Conservation (phyloP, 2,113 vertebrate genomes). For the Ophiodon elongatus region DNA sequence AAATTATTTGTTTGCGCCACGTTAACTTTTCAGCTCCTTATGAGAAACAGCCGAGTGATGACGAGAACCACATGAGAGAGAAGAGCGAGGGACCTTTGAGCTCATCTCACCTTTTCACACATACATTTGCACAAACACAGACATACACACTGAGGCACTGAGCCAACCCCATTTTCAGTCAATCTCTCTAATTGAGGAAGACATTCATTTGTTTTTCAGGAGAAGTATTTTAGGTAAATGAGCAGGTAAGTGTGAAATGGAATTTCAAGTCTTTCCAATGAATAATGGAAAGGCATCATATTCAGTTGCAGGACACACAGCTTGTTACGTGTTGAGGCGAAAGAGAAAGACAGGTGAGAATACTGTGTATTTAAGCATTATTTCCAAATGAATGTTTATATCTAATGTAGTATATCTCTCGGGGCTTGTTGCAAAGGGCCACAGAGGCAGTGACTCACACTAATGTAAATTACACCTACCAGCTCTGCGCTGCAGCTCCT, state of each 20-base stretch:
- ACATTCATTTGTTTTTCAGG: constrained; percentile 39
- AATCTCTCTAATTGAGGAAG: constrained; percentile 36
- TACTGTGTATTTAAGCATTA: constrained; percentile 26
- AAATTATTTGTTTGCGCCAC: constrained; percentile 25
- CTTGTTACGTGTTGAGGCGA: neutral
- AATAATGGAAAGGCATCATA: constrained; percentile 57
- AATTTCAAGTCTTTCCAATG: constrained; percentile 48
- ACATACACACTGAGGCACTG: neutral
- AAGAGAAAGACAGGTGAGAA: constrained; percentile 9
- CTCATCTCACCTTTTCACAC: constrained; percentile 20
- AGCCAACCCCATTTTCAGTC: constrained; percentile 31
- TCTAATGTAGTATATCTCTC: constrained; percentile 50
- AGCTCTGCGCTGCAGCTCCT: constrained; percentile 36
- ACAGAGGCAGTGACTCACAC: constrained; percentile 69
- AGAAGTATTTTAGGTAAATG: constrained; percentile 55
- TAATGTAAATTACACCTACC: constrained; percentile 80
- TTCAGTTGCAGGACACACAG: constrained; percentile 26
- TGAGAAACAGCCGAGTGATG: neutral
- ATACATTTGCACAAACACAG: neutral
- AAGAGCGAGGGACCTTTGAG: neutral
- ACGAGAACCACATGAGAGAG: neutral
- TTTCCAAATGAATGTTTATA: constrained; percentile 49
- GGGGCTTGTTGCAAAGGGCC: constrained; percentile 20
- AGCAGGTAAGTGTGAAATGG: constrained; percentile 42
- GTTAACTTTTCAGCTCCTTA: constrained; percentile 10